A percentile compares a stretch with the other conserved stretches of the same genome.
Conservation (phyloP, 2,113 vertebrate genomes). For the Leptocoma aspasia region DNA sequence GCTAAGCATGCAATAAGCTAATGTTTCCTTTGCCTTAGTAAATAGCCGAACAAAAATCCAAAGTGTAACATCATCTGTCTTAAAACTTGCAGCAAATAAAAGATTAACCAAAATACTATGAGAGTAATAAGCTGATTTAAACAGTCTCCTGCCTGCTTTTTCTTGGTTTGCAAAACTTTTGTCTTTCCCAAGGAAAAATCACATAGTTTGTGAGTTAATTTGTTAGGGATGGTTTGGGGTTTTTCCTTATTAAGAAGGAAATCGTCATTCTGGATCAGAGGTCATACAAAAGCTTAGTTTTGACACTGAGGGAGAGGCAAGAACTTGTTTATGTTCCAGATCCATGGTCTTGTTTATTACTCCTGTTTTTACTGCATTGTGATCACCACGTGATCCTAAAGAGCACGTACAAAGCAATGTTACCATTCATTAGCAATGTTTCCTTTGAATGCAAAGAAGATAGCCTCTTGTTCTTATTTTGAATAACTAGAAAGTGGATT, state of each 20-base stretch:
- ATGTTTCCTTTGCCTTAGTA: not conserved
- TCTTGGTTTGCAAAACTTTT: not conserved
- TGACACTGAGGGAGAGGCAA: not conserved
- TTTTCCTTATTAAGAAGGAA: not conserved
- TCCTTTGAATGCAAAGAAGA: not conserved
- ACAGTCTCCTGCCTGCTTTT: not conserved
- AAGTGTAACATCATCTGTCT: not conserved
- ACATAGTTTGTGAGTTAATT: not conserved
- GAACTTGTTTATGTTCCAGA: not conserved
- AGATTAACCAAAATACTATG: not conserved
- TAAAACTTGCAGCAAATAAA: not conserved
- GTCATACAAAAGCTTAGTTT: not conserved
- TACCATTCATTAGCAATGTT: not conserved
- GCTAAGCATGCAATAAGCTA: fast-evolving
- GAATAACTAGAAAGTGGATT: not conserved
- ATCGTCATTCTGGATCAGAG: not conserved
- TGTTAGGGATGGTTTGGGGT: not conserved
- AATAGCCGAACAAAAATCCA: not conserved
- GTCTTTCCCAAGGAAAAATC: not conserved
- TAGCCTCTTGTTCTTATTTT: not conserved
- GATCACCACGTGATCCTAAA: not conserved
- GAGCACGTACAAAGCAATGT: not conserved
- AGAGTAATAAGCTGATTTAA: not conserved
- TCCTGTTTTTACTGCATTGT: not conserved
- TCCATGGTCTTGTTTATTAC: not conserved